phyloP scores from a whole-genome alignment of 2,797 vertebrate genomes.

The Melanotaenia boesemani region DNA sequence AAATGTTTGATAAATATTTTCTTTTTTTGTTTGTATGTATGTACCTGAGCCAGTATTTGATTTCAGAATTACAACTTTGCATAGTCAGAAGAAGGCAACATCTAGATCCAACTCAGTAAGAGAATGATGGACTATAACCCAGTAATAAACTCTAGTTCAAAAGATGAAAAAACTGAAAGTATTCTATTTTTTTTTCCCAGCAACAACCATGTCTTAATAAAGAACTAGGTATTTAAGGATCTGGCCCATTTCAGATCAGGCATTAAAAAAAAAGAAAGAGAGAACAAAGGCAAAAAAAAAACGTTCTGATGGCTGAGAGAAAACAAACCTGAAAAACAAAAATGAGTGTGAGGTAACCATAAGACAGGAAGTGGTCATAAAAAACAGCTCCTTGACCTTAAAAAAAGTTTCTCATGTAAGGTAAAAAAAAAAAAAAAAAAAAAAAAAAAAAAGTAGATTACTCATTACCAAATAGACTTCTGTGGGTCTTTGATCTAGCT shows the following conservation, averaged over 20 bases:
- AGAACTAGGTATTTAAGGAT: neutral
- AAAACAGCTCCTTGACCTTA: constrained; percentile 36
- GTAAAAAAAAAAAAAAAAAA: constrained; percentile 1
- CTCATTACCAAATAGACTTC: constrained; percentile 40
- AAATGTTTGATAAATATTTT: neutral
- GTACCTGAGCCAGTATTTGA: neutral
- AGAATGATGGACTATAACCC: neutral
- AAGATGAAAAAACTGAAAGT: neutral
- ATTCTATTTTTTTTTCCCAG: neutral
- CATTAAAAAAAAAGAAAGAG: neutral
- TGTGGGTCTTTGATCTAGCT: constrained; percentile 19
- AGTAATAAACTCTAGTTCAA: neutral
- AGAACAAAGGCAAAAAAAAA: neutral
- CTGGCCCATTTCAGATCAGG: neutral
- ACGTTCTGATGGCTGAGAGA: neutral
- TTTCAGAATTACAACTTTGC: neutral
- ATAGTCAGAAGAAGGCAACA: neutral
- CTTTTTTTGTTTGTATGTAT: neutral
- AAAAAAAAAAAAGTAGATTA: constrained; percentile 7
- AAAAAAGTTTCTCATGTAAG: constrained; percentile 6
- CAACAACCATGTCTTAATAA: neutral
- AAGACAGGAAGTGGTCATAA: constrained; percentile 63
- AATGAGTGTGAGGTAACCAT: neutral
- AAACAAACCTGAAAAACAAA: neutral
- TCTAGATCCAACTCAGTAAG: neutral